Evolutionary conservation across 1,140 invertebrate species (phyloP).

Genomic region (Melipona quadrifasciata): DNA sequence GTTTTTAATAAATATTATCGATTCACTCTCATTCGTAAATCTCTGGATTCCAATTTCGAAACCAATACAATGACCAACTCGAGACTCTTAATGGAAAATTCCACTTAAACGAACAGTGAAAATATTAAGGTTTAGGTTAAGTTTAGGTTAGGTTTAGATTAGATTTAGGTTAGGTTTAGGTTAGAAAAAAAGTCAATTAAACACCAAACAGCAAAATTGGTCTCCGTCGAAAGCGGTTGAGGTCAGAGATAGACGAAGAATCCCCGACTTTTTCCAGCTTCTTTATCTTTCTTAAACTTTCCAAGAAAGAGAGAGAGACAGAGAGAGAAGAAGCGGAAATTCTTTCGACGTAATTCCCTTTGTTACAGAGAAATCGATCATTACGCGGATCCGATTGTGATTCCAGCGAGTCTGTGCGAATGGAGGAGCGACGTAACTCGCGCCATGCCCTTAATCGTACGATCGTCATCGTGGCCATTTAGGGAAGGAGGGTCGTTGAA

Average conservation of each 20-base stretch:
- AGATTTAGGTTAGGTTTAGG: no score
- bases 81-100: not conserved
- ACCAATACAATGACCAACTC: not conserved
- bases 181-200: no score
- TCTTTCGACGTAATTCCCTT: not conserved
- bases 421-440: slow-evolving; percentile 11
- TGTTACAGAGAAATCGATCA: not conserved
- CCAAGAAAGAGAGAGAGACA: no score
- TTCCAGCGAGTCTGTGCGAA: not conserved
- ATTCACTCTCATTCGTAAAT: not conserved
- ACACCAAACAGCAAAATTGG: not conserved
- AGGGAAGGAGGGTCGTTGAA: slow-evolving; percentile 18
- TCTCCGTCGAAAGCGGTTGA: not conserved
- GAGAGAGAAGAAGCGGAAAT: not conserved
- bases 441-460: slow-evolving; percentile 39
- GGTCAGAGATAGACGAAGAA: no score
- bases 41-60: not conserved
- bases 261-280: no score
- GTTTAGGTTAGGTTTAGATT: no score
- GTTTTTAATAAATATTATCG: not conserved
- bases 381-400: not conserved
- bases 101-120: no score
- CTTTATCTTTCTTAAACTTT: no score
- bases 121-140: no score
- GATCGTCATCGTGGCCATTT: slow-evolving; percentile 32